Percentiles rank a stretch among this genome's conserved stretches.
These are phyloP conservation scores for Bovichtus variegatus DNA, from an alignment of 2,797 vertebrate species.

Conservation along the genomic window DNA sequence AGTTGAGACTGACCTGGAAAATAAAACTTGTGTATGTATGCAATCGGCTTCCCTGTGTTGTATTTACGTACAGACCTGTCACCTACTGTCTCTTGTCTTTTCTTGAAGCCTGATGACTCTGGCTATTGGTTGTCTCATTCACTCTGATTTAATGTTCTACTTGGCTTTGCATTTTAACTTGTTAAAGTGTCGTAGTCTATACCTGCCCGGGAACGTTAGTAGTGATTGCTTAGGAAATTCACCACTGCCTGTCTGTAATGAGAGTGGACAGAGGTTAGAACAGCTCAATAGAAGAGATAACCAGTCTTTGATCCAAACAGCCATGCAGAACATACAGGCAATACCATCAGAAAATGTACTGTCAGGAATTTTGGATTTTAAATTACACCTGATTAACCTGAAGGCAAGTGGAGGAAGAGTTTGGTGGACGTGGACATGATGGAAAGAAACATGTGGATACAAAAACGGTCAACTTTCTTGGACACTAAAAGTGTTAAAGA, in stretches of 20 bases:
- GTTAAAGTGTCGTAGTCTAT: slow-evolving; percentile 86
- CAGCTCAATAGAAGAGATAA: slow-evolving; percentile 95
- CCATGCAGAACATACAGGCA: slow-evolving; percentile 90
- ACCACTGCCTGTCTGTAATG: slow-evolving; percentile 88
- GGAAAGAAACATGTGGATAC: slow-evolving; percentile 48
- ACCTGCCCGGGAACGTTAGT: slow-evolving; percentile 82
- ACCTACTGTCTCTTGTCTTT: slow-evolving; percentile 24
- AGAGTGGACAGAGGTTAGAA: slow-evolving; percentile 96
- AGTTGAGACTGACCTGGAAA: not conserved
- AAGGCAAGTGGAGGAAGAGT: slow-evolving; percentile 76
- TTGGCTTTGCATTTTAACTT: slow-evolving; percentile 84
- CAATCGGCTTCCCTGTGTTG: slow-evolving; percentile 15
- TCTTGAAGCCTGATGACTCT: slow-evolving; percentile 35
- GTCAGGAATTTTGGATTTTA: slow-evolving; percentile 92
- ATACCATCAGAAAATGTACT: slow-evolving; percentile 88
- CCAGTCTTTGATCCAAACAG: slow-evolving; percentile 94
- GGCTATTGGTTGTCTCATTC: slow-evolving; percentile 53
- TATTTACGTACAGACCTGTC: slow-evolving; percentile 28
- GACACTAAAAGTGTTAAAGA: slow-evolving; percentile 20
- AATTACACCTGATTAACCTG: slow-evolving; percentile 92
- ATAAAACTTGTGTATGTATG: not conserved
- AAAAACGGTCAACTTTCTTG: slow-evolving; percentile 46
- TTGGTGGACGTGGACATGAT: slow-evolving; percentile 59
- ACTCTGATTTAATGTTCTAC: slow-evolving; percentile 79
- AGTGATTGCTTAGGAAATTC: slow-evolving; percentile 92